Evolutionary conservation across 2,113 vertebrate species (phyloP).

Genomic region (Piaya cayana): DNA sequence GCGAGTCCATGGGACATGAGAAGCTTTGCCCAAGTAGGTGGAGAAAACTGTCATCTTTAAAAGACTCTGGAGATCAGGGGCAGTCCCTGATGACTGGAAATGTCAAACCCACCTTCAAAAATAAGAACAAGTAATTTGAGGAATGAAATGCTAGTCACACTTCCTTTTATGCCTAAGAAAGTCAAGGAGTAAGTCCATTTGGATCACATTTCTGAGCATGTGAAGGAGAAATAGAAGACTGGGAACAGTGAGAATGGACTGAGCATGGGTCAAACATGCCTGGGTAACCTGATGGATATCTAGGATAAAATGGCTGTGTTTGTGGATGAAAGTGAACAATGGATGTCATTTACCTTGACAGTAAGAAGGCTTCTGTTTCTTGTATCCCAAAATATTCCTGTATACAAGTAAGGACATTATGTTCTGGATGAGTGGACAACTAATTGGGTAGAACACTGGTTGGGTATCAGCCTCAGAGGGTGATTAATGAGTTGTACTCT

Average conservation of each 20-base stretch:
- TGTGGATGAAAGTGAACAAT: background rate
- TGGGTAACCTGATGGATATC: background rate
- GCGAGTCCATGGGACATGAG: background rate
- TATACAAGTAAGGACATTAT: background rate
- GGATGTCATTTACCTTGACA: background rate
- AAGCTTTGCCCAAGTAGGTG: background rate
- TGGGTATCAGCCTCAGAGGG: background rate
- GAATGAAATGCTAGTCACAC: background rate
- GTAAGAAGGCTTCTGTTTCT: background rate
- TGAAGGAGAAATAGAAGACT: background rate
- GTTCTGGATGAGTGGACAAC: background rate
- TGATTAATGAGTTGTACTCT: background rate
- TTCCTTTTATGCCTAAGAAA: background rate
- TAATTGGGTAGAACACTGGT: background rate
- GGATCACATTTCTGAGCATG: background rate
- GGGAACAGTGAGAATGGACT: background rate
- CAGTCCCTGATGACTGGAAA: background rate
- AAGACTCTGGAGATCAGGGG: background rate
- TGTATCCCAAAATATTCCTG: background rate
- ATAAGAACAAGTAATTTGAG: background rate
- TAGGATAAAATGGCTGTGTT: background rate
- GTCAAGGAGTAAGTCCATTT: background rate
- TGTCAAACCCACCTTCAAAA: background rate
- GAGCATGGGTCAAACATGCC: background rate
- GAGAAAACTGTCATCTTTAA: background rate